Percentiles rank a stretch among this genome's conserved stretches.
Conservation (phyloP, 2,888 invertebrate genomes). For the Calliphora vomitoria region DNA sequence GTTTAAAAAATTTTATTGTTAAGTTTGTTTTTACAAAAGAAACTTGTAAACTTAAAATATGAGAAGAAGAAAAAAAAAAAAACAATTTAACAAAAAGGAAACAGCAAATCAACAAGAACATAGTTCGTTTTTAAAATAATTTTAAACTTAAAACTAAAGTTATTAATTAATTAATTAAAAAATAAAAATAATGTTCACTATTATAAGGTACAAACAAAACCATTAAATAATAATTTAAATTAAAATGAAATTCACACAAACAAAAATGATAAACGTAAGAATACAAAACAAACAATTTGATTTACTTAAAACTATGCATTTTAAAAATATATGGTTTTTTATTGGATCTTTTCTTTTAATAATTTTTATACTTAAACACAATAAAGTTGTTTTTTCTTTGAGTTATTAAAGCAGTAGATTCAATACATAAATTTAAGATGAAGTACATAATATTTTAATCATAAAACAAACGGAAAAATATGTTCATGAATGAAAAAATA, state of each 20-base stretch:
- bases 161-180: conserved; percentile 34
- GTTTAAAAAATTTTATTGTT: conserved; percentile 50
- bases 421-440: conserved; percentile 12
- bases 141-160: conserved; percentile 50
- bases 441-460: conserved; percentile 11
- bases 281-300: conserved; percentile 43
- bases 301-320: conserved; percentile 46
- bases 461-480: conserved; percentile 20
- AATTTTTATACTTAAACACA: conserved; percentile 47
- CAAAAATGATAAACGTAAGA: conserved; percentile 14
- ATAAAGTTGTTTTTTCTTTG: conserved; percentile 45
- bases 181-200: conserved; percentile 45
- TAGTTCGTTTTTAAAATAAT: conserved; percentile 27
- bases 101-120: conserved; percentile 47
- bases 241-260: conserved; percentile 59
- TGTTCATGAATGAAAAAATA: conserved; percentile 33
- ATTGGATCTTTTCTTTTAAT: conserved; percentile 4
- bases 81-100: conserved; percentile 45
- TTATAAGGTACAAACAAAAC: conserved; percentile 45
- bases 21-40: conserved; percentile 42
- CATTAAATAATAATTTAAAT: conserved; percentile 45
- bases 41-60: conserved; percentile 33
- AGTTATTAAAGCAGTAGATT: conserved; percentile 20
- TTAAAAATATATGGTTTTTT: conserved; percentile 24
- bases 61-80: conserved; percentile 11